A percentile compares a stretch with the other conserved stretches of the same genome.
Evolutionary conservation across 1,140 invertebrate genomes (phyloP).

Genomic region (Orius laevigatus): DNA sequence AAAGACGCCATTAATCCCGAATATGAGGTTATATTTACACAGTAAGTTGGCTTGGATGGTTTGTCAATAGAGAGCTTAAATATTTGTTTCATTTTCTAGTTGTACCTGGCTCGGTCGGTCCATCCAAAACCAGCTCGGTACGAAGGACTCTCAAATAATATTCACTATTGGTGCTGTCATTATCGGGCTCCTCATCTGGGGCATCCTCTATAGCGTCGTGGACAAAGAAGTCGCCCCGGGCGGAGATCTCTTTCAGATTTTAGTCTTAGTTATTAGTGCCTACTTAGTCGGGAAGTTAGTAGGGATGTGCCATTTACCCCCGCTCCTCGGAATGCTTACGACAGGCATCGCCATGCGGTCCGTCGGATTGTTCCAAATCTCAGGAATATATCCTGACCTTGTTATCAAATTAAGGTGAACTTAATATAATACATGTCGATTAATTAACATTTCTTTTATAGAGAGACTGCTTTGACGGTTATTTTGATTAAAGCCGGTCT

Average conservation of each 20-base stretch:
- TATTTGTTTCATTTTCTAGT: no score
- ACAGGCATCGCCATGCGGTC: conserved; percentile 21
- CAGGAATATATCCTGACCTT: conserved; percentile 18
- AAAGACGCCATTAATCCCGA: no score
- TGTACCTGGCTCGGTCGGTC: no score
- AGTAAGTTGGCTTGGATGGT: no score
- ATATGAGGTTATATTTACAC: no score
- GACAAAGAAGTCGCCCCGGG: conserved; percentile 15
- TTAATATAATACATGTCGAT: background rate
- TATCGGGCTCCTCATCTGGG: conserved; percentile 14
- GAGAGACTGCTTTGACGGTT: conserved; percentile 49
- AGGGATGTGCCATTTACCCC: conserved; percentile 16
- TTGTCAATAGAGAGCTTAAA: no score
- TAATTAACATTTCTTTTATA: conserved; percentile 10
- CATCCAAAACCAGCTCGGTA: no score
- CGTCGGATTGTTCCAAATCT: conserved; percentile 20
- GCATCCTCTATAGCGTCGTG: conserved; percentile 16
- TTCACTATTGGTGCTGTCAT: conserved; percentile 11
- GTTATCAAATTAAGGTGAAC: conserved; percentile 20
- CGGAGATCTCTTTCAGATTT: conserved; percentile 19
- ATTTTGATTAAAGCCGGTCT: conserved; percentile 60
- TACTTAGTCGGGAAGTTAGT: conserved; percentile 18
- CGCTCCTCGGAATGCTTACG: conserved; percentile 23
- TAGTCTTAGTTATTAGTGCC: conserved; percentile 18
- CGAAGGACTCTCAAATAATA: no score